These are phyloP conservation scores for Synergus laeviventris DNA, from an alignment of 2,888 invertebrate genomes.

Conservation along the genomic window DNA sequence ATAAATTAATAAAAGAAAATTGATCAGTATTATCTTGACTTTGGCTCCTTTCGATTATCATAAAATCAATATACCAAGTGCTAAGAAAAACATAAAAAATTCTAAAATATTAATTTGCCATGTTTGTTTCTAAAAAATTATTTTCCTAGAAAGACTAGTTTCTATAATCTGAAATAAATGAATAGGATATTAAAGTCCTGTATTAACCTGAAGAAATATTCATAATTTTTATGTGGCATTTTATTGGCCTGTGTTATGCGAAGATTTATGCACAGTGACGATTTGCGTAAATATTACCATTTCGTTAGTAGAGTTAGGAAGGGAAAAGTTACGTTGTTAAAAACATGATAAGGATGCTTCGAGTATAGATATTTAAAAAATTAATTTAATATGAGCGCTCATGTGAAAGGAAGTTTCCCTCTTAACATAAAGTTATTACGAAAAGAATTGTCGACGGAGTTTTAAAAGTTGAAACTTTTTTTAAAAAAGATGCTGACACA, in stretches of 20 bases:
- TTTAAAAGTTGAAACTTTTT: neutral
- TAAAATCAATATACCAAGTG: neutral
- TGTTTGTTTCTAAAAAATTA: neutral
- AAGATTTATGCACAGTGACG: neutral
- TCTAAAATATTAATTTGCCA: neutral
- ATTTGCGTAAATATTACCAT: neutral
- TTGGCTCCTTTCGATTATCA: neutral
- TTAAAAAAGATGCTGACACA: slow-evolving; percentile 2
- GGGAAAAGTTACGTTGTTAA: neutral
- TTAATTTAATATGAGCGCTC: neutral
- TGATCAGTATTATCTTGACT: no score
- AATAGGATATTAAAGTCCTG: neutral
- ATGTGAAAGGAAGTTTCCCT: neutral
- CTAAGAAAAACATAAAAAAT: neutral
- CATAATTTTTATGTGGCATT: neutral
- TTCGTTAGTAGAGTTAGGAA: neutral
- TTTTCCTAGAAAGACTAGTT: neutral
- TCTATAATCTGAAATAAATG: neutral
- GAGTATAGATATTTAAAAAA: neutral
- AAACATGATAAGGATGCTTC: neutral
- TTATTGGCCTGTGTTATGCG: neutral
- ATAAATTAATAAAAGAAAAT: no score
- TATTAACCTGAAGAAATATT: neutral
- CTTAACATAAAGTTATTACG: neutral
- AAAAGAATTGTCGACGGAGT: neutral